These are phyloP conservation scores for Mycetomoellerius zeteki DNA, from an alignment of 1,140 invertebrate species.

Conservation along the genomic window DNA sequence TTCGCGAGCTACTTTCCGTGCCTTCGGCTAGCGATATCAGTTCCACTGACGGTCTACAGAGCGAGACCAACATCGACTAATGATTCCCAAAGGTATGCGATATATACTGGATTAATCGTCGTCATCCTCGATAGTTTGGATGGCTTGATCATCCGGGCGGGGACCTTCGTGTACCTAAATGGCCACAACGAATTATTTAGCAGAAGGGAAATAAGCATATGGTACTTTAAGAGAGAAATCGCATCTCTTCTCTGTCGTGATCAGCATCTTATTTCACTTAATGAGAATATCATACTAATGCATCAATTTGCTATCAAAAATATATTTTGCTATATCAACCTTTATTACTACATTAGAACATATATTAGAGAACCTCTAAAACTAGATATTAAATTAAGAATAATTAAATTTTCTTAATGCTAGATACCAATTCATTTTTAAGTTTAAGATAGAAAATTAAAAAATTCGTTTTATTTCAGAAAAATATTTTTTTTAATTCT, in stretches of 20 bases:
- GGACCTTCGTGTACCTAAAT: slow-evolving; percentile 65
- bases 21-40: slow-evolving; percentile 78
- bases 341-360: background rate
- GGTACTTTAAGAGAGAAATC: slow-evolving; percentile 42
- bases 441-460: background rate
- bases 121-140: slow-evolving; percentile 78
- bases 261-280: slow-evolving; percentile 15
- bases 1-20: slow-evolving; percentile 69
- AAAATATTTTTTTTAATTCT: background rate
- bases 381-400: background rate
- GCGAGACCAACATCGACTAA: slow-evolving; percentile 78
- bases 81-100: slow-evolving; percentile 83
- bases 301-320: background rate
- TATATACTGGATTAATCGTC: slow-evolving; percentile 83
- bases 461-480: background rate
- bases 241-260: background rate
- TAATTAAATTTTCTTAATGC: background rate
- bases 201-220: slow-evolving; percentile 69
- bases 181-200: slow-evolving; percentile 72
- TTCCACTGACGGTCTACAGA: slow-evolving; percentile 64
- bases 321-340: background rate
- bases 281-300: background rate
- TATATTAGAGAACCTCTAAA: background rate
- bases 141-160: slow-evolving; percentile 67
- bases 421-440: background rate